Base-by-base conservation (phyloP, 2,888 invertebrate genomes). In the Amphiduros pacificus region DNA sequence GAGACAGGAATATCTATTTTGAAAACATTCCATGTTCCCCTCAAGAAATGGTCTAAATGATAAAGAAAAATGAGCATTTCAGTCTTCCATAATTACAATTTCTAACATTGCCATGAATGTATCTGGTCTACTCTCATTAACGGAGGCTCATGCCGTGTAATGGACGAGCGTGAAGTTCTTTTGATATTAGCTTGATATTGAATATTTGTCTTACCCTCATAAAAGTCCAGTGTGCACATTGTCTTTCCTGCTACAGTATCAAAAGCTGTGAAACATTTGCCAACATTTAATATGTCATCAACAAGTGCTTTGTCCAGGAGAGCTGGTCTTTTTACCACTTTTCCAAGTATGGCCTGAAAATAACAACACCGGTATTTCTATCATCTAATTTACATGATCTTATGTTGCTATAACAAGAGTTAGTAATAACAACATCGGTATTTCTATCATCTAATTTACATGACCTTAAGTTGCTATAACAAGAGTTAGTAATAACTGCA, bases 221-320 rank as follows among this genome's bases (percentile, higher is more conserved):
- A 99, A 82, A 99, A 99, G 82, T 98, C 98, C 77, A 93, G 91
- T 11, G 97, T 92, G 84, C 97, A 96, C 89, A 97, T 90, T 0
- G 98, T 99, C 79, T 91, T 93, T 52, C 98, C 99, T 55, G 88
- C 87, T 41, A 93, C 88, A 0, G 93, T 93, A 58, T 93, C 2
- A 86, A 82, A 79, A 2, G 67, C 67, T 56, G 78, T 77, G 17
- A 73, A 67, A 1, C 72, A 86, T 73, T 89, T 88, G 0, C 90
- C 87, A 63, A 94, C 84, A 0, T 87, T 87, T 75, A 90, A 89
- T 55, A 99, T 83, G 75, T 95, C 94, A 36, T 90, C 87, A 20
- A 89, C 89, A 71, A 98, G 82, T 60, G 90, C 88, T 72, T 87
- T 87, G 81, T 98, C 95, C 68, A 97, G 83, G 76, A 91, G 89